Percentiles rank a stretch among this genome's conserved stretches.
Conservation (phyloP, 2,888 invertebrate species). For the Athripsodes cinereus region DNA sequence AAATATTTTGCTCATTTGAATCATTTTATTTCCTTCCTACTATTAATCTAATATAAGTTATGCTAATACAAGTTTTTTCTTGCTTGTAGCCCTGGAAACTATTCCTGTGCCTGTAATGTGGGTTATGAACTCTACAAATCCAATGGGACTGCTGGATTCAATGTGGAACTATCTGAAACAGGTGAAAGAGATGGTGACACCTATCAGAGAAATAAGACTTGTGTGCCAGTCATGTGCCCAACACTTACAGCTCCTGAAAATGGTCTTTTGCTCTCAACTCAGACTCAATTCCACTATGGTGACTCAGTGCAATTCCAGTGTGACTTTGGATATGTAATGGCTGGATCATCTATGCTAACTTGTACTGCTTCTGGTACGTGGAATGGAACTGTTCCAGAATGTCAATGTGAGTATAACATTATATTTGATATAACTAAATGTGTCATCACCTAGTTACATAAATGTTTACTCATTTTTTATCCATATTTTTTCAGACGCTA, state of each 20-base stretch:
- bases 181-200: slow-evolving; percentile 86
- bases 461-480: neutral
- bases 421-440: neutral
- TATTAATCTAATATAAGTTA: too few species aligned
- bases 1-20: too few species aligned
- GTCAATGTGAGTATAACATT: slow-evolving; percentile 68
- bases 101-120: slow-evolving; percentile 81
- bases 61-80: too few species aligned
- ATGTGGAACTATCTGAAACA: slow-evolving; percentile 73
- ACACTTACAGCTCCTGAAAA: slow-evolving; percentile 71
- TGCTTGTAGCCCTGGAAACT: slow-evolving; percentile 72
- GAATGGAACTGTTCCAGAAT: slow-evolving; percentile 91
- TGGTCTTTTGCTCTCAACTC: slow-evolving; percentile 76
- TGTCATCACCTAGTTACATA: too few species aligned
- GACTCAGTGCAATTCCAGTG: slow-evolving; percentile 89
- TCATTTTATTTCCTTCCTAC: too few species aligned
- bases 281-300: slow-evolving; percentile 79
- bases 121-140: slow-evolving; percentile 84
- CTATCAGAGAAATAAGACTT: slow-evolving; percentile 88
- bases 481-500: slow-evolving; percentile 60
- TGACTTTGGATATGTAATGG: slow-evolving; percentile 89
- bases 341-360: slow-evolving; percentile 76
- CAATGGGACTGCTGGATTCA: slow-evolving; percentile 87
- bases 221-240: slow-evolving; percentile 90
- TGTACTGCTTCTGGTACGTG: slow-evolving; percentile 88